Percentiles rank a stretch among this genome's conserved stretches.
Evolutionary conservation across 2,113 vertebrate genomes (phyloP).

Genomic region (Empidonax alnorum): DNA sequence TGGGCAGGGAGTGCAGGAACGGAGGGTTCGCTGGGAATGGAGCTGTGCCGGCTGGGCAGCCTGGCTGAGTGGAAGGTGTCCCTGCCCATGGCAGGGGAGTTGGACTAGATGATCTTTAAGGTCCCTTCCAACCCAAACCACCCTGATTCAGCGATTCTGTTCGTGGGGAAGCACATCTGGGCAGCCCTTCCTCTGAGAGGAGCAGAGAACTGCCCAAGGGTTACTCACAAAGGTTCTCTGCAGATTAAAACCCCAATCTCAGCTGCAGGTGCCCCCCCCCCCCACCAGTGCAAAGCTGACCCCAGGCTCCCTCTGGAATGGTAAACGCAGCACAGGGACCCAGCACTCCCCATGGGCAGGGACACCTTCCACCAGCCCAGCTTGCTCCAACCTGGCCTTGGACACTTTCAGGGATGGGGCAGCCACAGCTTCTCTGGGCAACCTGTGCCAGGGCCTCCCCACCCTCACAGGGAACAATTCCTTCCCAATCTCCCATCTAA

Average conservation of each 20-base stretch:
- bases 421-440: not conserved
- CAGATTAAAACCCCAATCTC: not conserved
- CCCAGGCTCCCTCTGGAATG: rapidly evolving
- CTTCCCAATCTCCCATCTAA: not conserved
- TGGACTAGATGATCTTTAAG: not conserved
- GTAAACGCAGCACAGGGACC: rapidly evolving
- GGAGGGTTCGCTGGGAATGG: rapidly evolving
- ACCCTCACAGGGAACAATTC: not conserved
- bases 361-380: rapidly evolving
- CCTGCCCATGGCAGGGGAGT: not conserved
- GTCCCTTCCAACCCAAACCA: not conserved
- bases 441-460: not conserved
- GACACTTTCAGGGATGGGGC: not conserved
- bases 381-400: not conserved
- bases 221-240: not conserved
- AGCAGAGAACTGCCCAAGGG: rapidly evolving
- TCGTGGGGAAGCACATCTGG: not conserved
- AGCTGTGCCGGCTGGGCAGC: not conserved
- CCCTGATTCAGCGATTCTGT: not conserved
- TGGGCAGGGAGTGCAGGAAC: not conserved
- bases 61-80: not conserved
- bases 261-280: not conserved
- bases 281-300: not conserved
- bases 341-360: not conserved
- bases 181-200: not conserved